Evolutionary conservation across 2,113 vertebrate species (phyloP), one percentile per base, ranked within the genome.

Genomic region (Varanus salvator): DNA sequence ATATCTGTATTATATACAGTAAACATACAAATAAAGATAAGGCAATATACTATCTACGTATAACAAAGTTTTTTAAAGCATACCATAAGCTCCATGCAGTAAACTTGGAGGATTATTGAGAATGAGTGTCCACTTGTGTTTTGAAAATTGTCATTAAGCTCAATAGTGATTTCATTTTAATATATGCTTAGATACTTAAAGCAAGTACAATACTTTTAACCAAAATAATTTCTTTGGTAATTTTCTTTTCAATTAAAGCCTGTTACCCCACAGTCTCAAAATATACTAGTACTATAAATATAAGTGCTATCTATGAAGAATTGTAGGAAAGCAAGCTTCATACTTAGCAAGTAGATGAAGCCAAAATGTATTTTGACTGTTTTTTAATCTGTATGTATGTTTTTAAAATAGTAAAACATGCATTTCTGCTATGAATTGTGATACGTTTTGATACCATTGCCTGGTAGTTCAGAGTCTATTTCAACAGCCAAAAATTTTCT

Each of bases 11-110:
- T 44, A 44, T 44, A 98, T 98, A 98, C 97, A 98, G 98, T 98
- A 98, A 98, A 98, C 98, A 98, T 98, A 98, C 97, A 97, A 97
- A 97, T 95, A 97, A 97, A 97, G 95, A 97, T 97, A 98, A 98
- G 97, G 97, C 95, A 97, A 96, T 23, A 21, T 48, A 77, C 48
- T 3, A 27, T 23, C 97, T 96, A 96, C 97, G 96, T 97, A 98
- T 97, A 98, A 97, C 98, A 98, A 97, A 98, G 97, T 97, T 97
- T 98, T 95, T 97, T 95, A 98, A 98, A 97, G 96, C 97, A 97
- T 97, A 97, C 97, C 97, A 95, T 96, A 96, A 97, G 95, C 95
- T 97, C 95, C 96, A 95, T 96, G 94, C 96, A 97, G 97, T 96
- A 97, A 97, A 95, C 97, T 44, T 96, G 96, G 95, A 95, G 95